A percentile compares a stretch with the other conserved stretches of the same genome.
Evolutionary conservation across 2,888 invertebrate species (phyloP).

Genomic region (Zaprionus obscuricornis): DNA sequence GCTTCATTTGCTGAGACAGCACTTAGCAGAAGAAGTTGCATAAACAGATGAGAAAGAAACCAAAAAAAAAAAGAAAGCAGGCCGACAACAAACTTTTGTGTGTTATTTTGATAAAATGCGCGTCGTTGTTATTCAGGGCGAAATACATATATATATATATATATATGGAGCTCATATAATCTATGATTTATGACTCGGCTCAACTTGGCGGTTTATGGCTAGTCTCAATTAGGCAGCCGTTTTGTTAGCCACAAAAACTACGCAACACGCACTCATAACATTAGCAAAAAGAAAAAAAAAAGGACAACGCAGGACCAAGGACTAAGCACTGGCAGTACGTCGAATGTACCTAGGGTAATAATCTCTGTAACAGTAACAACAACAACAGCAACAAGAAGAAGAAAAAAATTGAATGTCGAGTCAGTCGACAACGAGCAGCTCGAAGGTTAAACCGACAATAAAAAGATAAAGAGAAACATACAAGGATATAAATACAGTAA

Average conservation of each 20-base stretch:
- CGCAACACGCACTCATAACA: slow-evolving; percentile 67
- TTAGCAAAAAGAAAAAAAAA: no score
- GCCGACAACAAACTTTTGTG: no score
- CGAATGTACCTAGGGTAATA: slow-evolving; percentile 43
- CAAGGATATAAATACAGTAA: slow-evolving; percentile 4
- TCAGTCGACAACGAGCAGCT: no score
- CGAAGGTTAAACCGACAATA: slow-evolving; percentile 72
- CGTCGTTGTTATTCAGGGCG: no score
- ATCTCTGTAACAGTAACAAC: slow-evolving; percentile 46
- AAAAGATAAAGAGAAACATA: slow-evolving; percentile 65
- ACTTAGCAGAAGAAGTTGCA: no score
- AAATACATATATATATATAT: no score
- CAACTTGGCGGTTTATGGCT: slow-evolving; percentile 66
- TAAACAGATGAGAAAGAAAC: not conserved
- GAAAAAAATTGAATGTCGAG: no score
- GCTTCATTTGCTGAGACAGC: not conserved
- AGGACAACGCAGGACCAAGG: slow-evolving; percentile 9
- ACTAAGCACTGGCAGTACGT: not conserved
- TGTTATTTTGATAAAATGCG: no score
- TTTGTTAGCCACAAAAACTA: slow-evolving; percentile 67
- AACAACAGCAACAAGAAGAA: no score
- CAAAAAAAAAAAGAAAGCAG: slow-evolving; percentile 2
- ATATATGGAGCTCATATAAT: slow-evolving; percentile 49
- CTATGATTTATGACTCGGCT: slow-evolving; percentile 75
- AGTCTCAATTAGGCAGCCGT: slow-evolving; percentile 69